Evolutionary conservation across 2,113 vertebrate genomes (phyloP), one percentile per base, ranked within the genome.

Genomic region (Stigmatopora argus): DNA sequence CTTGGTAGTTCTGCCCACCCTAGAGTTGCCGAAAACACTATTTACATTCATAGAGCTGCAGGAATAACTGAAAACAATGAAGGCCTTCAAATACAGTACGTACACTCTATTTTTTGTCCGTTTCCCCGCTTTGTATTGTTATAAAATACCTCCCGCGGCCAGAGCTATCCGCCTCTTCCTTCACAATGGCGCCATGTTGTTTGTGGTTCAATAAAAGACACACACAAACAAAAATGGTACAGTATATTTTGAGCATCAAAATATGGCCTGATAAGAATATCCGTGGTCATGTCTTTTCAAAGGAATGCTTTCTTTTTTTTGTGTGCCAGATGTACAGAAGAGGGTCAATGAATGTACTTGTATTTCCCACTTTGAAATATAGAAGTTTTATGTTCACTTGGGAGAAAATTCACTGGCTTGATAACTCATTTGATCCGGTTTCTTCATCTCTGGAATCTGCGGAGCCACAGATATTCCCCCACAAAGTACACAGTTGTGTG

Each of bases 401-500:
- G 59, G 21, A 13, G 59, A 45, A 23, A 45, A 21, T 12, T 45
- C 38, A 61, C n/a, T 12, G 44, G 38, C 59, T 61, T 13, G 59
- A 61, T 61, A 23, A 61, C 10, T 9, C n/a, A 38, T 55, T 21
- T 61, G 59, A 56, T 60, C 53, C 35, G 12, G 5, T 74, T 18
- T 63, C 44, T 5, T 67, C 79, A 77, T 82, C 74, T 78, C 64
- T 15, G 69, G 67, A 78, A 38, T n/a, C 8, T 64, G 45, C 31
- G 18, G 56, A 60, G 48, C 65, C 64, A 78, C 71, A 72, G 68
- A 67, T 75, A 66, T 69, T 62, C 34, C 18, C 55, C 77, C 70
- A 49, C 17, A 19, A n/a, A 64, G 62, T 34, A 61, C 10, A 65
- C 63, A 26, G 18, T 8, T 57, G 56, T 72, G 71, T 45, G 19